Percentiles rank a stretch among this genome's conserved stretches.
phyloP scores from a whole-genome alignment of 2,113 vertebrate genomes.

The Antechinus flavipes region DNA sequence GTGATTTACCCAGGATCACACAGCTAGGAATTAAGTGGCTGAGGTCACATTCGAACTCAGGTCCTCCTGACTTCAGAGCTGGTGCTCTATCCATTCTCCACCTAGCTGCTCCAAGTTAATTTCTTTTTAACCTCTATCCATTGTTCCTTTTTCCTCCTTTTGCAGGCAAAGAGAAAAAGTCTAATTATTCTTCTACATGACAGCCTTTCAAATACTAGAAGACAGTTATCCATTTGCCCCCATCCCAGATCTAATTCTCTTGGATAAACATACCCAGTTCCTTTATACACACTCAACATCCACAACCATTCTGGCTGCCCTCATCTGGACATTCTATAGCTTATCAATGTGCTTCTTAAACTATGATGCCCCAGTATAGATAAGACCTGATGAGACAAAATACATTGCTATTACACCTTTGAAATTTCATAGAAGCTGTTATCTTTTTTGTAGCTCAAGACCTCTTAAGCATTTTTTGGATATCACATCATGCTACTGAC shows the following conservation, averaged over 20 bases:
- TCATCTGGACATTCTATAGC: neutral
- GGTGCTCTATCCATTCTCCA: no score
- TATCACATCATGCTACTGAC: neutral
- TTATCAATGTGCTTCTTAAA: neutral
- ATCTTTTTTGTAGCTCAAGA: neutral
- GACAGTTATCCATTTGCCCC: neutral
- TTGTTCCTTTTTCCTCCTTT: neutral
- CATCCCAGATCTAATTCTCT: neutral
- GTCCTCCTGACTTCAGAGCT: no score
- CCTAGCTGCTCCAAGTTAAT: no score
- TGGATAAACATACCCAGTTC: neutral
- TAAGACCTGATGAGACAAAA: neutral
- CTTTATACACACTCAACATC: neutral
- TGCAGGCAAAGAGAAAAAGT: neutral
- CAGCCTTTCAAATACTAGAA: neutral
- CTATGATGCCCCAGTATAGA: neutral
- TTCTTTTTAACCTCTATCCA: neutral
- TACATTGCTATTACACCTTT: neutral
- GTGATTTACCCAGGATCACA: no score
- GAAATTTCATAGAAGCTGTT: neutral
- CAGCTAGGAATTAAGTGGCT: no score
- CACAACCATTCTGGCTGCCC: neutral
- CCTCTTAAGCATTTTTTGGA: neutral
- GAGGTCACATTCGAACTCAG: no score
- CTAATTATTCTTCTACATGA: neutral